These are phyloP conservation scores for Mnemiopsis leidyi DNA, from an alignment of 37 sponge, comb jelly and placozoan genomes.

Conservation along the genomic window DNA sequence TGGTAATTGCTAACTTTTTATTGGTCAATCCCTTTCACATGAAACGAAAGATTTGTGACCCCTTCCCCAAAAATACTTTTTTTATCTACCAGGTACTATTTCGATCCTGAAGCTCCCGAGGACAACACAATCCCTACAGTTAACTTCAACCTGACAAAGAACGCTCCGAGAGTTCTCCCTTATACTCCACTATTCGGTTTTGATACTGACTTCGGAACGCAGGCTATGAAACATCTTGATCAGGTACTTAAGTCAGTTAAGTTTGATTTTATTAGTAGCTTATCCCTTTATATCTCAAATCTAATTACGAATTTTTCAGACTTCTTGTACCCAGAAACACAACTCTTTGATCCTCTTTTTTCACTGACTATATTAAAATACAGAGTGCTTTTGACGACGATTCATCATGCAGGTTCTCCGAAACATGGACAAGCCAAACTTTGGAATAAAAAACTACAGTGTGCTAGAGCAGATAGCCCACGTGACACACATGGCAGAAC, in stretches of 20 bases:
- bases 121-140: constrained; percentile 43
- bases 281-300: no score
- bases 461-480: constrained; percentile 20
- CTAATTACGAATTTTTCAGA: no score
- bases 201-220: constrained; percentile 11
- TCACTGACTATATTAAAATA: no score
- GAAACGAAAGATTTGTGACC: no score
- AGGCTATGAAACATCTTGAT: constrained; percentile 37
- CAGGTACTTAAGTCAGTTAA: no score
- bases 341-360: no score
- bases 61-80: no score
- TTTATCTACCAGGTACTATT: constrained; percentile 64
- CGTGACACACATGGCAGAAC: constrained; percentile 39
- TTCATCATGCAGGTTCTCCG: not conserved
- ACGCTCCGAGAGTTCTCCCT: not conserved
- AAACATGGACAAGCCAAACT: constrained; percentile 8
- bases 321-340: no score
- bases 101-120: not conserved
- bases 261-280: no score
- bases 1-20: no score
- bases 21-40: no score
- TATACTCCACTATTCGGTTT: not conserved
- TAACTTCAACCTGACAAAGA: constrained; percentile 39
- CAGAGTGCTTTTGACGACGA: no score
- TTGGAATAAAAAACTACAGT: constrained; percentile 17